These are phyloP conservation scores for Phengaris alcon DNA, from an alignment of 2,888 invertebrate genomes.

Conservation along the genomic window DNA sequence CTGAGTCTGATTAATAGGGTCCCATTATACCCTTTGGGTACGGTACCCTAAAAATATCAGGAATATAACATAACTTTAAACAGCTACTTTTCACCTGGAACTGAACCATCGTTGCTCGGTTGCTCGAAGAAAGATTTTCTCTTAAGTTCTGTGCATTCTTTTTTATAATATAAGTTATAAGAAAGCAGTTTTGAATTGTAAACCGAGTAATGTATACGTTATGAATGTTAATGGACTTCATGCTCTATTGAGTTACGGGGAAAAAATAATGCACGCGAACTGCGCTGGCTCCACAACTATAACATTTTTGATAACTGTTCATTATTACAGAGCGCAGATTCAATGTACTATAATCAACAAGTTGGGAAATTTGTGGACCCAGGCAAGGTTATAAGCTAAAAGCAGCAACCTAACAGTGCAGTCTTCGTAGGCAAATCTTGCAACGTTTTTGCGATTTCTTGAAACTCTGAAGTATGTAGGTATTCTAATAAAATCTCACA, in stretches of 20 bases:
- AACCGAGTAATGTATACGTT: slow-evolving; percentile 35
- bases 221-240: slow-evolving; percentile 38
- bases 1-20: too few relatives aligned
- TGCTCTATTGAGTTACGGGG: slow-evolving; percentile 41
- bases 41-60: too few relatives aligned
- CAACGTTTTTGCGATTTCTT: too few relatives aligned
- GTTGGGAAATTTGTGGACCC: background rate
- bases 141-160: background rate
- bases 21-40: too few relatives aligned
- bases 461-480: too few relatives aligned
- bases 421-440: too few relatives aligned
- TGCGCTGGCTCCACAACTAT: slow-evolving; percentile 31
- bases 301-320: slow-evolving; percentile 27
- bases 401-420: too few relatives aligned
- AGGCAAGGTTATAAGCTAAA: too few relatives aligned
- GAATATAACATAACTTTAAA: too few relatives aligned
- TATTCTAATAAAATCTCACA: too few relatives aligned
- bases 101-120: too few relatives aligned
- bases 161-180: background rate
- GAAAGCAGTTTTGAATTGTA: slow-evolving; percentile 24
- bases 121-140: background rate
- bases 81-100: too few relatives aligned
- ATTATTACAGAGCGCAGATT: slow-evolving; percentile 12
- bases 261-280: slow-evolving; percentile 40
- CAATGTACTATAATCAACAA: slow-evolving; percentile 4